These are phyloP conservation scores for Archaeoteleia sp. DNA, from an alignment of 2,888 invertebrate species.

Conservation along the genomic window DNA sequence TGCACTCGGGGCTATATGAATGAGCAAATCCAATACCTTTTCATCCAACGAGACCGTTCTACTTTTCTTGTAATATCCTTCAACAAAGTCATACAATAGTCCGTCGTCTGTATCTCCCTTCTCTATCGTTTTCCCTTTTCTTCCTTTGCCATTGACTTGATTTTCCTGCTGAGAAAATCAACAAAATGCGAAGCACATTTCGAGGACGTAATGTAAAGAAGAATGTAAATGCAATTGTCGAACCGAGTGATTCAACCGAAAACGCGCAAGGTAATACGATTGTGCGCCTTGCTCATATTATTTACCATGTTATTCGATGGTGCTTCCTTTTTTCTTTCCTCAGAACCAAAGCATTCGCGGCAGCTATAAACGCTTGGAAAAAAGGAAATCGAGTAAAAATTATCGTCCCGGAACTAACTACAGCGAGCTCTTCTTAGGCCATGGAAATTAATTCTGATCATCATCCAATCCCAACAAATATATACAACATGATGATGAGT, in stretches of 20 bases:
- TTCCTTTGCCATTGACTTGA: slow-evolving; percentile 22
- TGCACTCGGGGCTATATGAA: slow-evolving; percentile 34
- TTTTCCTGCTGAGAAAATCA: slow-evolving; percentile 28
- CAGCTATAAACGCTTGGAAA: too few species aligned
- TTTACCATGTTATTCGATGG: not conserved
- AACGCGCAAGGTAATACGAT: not conserved
- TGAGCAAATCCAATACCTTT: slow-evolving; percentile 50
- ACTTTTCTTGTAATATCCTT: slow-evolving; percentile 49
- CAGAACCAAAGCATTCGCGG: too few species aligned
- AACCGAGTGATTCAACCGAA: slow-evolving; percentile 17
- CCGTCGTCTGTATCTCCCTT: slow-evolving; percentile 18
- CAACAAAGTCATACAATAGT: slow-evolving; percentile 44
- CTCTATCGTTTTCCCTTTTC: slow-evolving; percentile 14
- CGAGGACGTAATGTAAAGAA: slow-evolving; percentile 7
- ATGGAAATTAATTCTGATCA: too few species aligned
- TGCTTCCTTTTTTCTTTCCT: not conserved
- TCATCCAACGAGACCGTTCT: slow-evolving; percentile 43
- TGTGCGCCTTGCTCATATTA: not conserved
- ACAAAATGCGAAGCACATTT: slow-evolving; percentile 21
- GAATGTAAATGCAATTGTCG: slow-evolving; percentile 20
- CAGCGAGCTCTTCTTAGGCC: too few species aligned
- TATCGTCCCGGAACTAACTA: too few species aligned
- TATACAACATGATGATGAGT: too few species aligned
- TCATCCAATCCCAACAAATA: too few species aligned
- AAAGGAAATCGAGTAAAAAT: too few species aligned